Evolutionary conservation across 2,113 vertebrate genomes (phyloP), one percentile per base, ranked within the genome.

Genomic region (Monopterus albus): DNA sequence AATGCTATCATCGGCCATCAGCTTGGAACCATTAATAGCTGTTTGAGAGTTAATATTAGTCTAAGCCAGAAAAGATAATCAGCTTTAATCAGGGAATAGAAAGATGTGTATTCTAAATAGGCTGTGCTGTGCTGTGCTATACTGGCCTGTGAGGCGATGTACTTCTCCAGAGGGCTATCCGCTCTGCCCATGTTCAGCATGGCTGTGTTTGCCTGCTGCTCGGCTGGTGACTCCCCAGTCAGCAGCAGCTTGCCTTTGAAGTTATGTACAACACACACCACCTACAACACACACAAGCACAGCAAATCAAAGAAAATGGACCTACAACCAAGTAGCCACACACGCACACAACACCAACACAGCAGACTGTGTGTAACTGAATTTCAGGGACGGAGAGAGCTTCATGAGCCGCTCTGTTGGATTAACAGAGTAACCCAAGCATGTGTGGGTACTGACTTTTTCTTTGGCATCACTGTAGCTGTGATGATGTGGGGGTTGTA

Each of bases 241-340:
- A 96, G 93, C 89, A 96, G 83, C 51, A 95, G 94, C 92, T 95
- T 95, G 81, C 97, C 96, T 93, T 95, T 96, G 92, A 99, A 99
- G 91, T 96, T 98, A 87, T 98, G 97, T 78, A 99, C 96, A 89
- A 98, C 97, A 79, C 96, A 98, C 62, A 98, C 95, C 76, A 99
- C 98, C 96, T 99, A 78, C 39, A 72, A 72, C 18, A 75, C 23
- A 45, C 4, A 13, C 3, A 62, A 28, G 43, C n/a, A n/a, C n/a
- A n/a, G n/a, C n/a, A n/a, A n/a, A n/a, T n/a, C n/a, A n/a, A n/a
- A 5, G 2, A 63, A 51, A 40, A 29, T 31, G 15, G 17, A 33
- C 20, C 6, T 6, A 7, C 2, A 42, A 21, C 13, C 14, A 55
- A 23, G n/a, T n/a, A n/a, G n/a, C n/a, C n/a, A 13, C 21, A 40